Percentiles rank a stretch among this genome's conserved stretches.
Conservation (phyloP, 2,113 vertebrate genomes). For the Diphyllodes magnificus region DNA sequence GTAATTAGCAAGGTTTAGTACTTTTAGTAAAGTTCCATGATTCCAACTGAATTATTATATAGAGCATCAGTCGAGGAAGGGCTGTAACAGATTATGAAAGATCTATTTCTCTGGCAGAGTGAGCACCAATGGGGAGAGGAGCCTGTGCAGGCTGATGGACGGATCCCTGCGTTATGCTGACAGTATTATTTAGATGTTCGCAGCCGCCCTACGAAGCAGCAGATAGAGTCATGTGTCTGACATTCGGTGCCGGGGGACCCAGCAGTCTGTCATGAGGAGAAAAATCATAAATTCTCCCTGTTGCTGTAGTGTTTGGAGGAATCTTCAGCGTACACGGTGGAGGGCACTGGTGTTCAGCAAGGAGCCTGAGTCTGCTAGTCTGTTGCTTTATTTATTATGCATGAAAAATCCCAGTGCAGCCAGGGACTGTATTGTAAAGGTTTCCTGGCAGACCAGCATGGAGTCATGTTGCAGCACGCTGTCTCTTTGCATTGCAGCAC, state of each 20-base stretch:
- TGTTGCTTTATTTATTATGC: constrained; percentile 60
- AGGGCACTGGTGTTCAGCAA: constrained; percentile 46
- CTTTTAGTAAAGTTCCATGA: neutral
- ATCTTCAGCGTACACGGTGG: neutral
- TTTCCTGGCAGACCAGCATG: constrained; percentile 57
- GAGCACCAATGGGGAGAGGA: constrained; percentile 8
- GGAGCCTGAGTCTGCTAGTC: neutral
- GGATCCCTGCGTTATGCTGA: neutral
- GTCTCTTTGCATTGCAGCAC: constrained; percentile 42
- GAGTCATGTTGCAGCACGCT: constrained; percentile 50
- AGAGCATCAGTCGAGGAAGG: neutral
- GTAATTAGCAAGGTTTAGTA: neutral
- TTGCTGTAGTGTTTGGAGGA: neutral
- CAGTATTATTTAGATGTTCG: neutral
- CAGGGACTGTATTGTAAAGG: constrained; percentile 27
- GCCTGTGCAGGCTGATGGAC: neutral
- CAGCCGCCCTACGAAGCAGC: neutral
- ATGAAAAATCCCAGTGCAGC: constrained; percentile 50
- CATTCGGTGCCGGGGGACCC: neutral
- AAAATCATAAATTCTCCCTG: neutral
- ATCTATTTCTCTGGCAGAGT: neutral
- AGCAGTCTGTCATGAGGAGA: neutral
- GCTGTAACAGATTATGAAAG: neutral
- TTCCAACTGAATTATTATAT: neutral
- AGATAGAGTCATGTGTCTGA: constrained; percentile 22